Base-by-base conservation (phyloP, 2,797 vertebrate genomes). In the Arrhamphus sclerolepis region DNA sequence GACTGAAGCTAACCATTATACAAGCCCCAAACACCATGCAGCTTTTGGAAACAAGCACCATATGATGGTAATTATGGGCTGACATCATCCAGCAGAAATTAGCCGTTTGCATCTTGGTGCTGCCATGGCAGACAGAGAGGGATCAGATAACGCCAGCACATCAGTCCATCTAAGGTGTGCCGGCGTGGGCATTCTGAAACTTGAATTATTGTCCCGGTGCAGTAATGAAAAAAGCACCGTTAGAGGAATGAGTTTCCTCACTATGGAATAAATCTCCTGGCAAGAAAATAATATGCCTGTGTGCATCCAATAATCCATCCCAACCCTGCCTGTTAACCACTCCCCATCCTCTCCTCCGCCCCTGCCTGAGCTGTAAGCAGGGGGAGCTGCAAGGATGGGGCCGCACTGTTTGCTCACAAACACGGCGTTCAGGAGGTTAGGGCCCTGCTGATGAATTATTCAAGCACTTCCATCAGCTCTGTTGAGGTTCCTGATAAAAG, bases 391-490 rank as follows among this genome's bases (percentile, higher is more conserved):
- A 73, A 40, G 84, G 77, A 81, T 6, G 69, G 75, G 78, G 81
- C 62, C 62, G 55, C 78, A 86, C 77, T 93, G 93, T 94, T 94
- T 94, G 89, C 85, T 89, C 84, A 89, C 87, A 84, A 89, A 91
- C 87, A 90, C 39, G 63, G 62, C 65, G 79, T 93, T 93, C 84
- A 88, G 93, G 86, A 89, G 93, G 94, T 94, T 90, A 93, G 93
- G 92, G 93, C 93, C 92, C 89, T 76, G 28, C 85, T 78, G 90
- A 96, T 96, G 94, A 96, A 96, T 96, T 93, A 97, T 96, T 96
- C 95, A 96, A 69, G 88, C 79, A 42, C 91, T 92, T 90, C 92
- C 93, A 91, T 93, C 93, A 89, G 90, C 93, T 95, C 86, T 92
- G 93, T 94, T 90, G 92, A 88, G 89, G 93, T 90, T 93, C 89